phyloP scores from a whole-genome alignment of 2,113 vertebrate species.

The Nymphicus hollandicus region DNA sequence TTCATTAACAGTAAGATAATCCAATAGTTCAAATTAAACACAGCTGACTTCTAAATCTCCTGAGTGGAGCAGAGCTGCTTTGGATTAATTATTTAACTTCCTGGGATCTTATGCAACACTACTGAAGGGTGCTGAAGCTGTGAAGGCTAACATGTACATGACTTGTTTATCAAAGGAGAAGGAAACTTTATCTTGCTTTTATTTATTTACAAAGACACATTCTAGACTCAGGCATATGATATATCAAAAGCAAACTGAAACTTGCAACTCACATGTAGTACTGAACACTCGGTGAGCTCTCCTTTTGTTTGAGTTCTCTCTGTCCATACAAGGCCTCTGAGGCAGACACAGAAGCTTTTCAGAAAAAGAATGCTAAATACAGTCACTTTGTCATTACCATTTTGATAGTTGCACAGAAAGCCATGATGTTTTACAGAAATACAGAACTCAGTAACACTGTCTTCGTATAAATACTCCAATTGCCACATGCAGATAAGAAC shows the following conservation, averaged over 20 bases:
- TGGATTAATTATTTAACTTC: not conserved
- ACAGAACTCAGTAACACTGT: not conserved
- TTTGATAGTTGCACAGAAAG: not conserved
- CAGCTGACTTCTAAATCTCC: not conserved
- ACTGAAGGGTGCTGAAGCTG: not conserved
- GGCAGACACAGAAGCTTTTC: not conserved
- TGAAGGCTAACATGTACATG: not conserved
- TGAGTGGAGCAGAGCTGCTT: not conserved
- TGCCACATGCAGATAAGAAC: not conserved
- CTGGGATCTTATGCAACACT: not conserved
- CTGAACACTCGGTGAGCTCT: not conserved
- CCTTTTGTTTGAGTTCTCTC: not conserved
- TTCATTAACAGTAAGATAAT: not conserved
- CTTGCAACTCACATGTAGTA: not conserved
- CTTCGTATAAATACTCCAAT: not conserved
- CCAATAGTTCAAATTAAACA: not conserved
- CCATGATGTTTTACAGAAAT: not conserved
- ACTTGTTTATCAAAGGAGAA: not conserved
- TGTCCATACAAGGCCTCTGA: not conserved
- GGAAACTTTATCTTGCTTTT: slow-evolving; percentile 5
- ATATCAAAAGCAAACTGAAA: slow-evolving; percentile 21
- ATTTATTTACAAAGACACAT: slow-evolving; percentile 8
- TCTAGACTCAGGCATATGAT: not conserved
- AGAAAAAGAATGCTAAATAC: not conserved
- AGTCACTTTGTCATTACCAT: not conserved